Evolutionary conservation across 2,797 vertebrate genomes (phyloP), one percentile per base, ranked within the genome.

Genomic region (Pipistrellus pygmaeus): DNA sequence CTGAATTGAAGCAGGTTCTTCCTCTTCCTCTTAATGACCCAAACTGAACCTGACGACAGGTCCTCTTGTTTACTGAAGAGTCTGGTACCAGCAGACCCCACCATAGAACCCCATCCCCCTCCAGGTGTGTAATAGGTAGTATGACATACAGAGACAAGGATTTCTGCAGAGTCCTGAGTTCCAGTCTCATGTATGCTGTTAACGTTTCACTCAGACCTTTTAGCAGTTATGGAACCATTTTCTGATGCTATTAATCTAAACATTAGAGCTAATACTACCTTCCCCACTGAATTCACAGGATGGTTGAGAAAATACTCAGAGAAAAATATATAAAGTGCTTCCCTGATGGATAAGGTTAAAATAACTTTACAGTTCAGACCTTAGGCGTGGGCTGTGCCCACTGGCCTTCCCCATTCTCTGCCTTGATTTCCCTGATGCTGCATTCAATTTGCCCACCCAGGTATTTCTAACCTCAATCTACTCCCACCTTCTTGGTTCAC

Each of bases 191-290:
- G 7, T 64, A 1, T 25, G 11, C 10, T 76, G 38, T 77, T 41
- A 30, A 46, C 35, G n/a, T 21, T 9, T 4, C 71, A 4, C 13
- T 25, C 21, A 87, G 15, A 71, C 7, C 25, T 20, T 41, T 27
- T 21, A 20, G 30, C 18, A 44, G 53, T 84, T 71, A 91, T 35
- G 60, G 41, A 95, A 82, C 14, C n/a, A 71, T 82, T 77, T 85
- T 90, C 38, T 81, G 44, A n/a, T 91, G 77, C 57, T 17, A 10
- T n/a, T 94, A 23, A 30, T 88, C 35, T 85, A 68, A 71, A 85
- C 75, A 82, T 18, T 35, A 91, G 14, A 62, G 12, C 17, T 23
- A 53, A 25, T 90, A 41, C 35, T 60, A 68, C 10, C 66, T 90
- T 93, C 8, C 35, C 55, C 51, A 38, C 8, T 71, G 51, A 96